A percentile compares a stretch with the other conserved stretches of the same genome.
phyloP scores from a whole-genome alignment of 2,888 invertebrate species.

The Gasteruption jaculator region DNA sequence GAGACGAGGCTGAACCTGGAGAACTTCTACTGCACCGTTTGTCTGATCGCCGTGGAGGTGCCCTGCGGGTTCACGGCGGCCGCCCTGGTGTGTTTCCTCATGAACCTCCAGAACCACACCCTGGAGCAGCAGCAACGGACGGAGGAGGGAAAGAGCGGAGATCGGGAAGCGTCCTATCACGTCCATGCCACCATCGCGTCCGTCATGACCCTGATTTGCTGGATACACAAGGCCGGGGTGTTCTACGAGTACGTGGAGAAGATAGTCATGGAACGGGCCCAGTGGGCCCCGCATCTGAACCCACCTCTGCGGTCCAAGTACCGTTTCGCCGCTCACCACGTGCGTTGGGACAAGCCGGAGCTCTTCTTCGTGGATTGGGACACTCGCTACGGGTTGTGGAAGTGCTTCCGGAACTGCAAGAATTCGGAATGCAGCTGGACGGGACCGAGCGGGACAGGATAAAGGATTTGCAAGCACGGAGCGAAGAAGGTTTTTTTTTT shows the following conservation, averaged over 20 bases:
- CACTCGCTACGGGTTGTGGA: constrained; percentile 62
- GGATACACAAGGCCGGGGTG: constrained; percentile 59
- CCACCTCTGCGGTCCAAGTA: constrained; percentile 59
- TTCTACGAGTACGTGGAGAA: constrained; percentile 59
- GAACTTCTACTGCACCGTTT: constrained; percentile 56
- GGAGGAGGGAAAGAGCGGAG: constrained; percentile 46
- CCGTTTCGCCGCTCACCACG: constrained; percentile 56
- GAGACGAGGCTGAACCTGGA: constrained; percentile 54
- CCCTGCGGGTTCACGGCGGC: constrained; percentile 63
- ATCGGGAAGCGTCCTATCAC: constrained; percentile 49
- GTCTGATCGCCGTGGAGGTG: constrained; percentile 57
- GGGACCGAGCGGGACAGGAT: no score
- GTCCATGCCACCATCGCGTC: constrained; percentile 60
- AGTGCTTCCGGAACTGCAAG: constrained; percentile 59
- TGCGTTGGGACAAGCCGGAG: constrained; percentile 60
- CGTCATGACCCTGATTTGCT: constrained; percentile 61
- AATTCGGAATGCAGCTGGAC: constrained; percentile 22
- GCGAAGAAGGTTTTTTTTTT: no score
- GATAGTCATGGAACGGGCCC: constrained; percentile 57
- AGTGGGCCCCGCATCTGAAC: constrained; percentile 62
- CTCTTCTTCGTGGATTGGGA: constrained; percentile 66
- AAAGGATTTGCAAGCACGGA: no score
- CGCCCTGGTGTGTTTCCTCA: constrained; percentile 56
- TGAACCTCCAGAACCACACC: constrained; percentile 60
- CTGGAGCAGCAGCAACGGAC: constrained; percentile 31